phyloP scores from a whole-genome alignment of 2,888 invertebrate species.

The Athripsodes cinereus region DNA sequence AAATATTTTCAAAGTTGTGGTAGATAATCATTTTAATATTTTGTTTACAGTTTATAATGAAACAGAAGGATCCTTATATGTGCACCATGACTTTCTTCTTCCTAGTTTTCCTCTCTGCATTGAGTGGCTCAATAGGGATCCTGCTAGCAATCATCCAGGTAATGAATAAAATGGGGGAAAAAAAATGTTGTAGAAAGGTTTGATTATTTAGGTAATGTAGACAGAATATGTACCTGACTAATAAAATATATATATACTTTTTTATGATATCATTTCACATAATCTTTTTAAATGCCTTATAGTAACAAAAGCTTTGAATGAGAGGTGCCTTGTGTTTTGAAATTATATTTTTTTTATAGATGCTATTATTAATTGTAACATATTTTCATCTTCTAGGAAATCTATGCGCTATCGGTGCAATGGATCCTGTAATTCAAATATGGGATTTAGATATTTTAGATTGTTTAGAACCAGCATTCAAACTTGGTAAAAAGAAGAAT shows the following conservation, averaged over 20 bases:
- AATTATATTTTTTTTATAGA: too few species aligned
- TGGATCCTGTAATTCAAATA: conserved; percentile 90
- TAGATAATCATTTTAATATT: too few species aligned
- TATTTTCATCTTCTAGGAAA: conserved; percentile 55
- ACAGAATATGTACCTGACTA: too few species aligned
- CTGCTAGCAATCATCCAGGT: conserved; percentile 62
- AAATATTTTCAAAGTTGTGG: too few species aligned
- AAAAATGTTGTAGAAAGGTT: not conserved
- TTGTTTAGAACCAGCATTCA: conserved; percentile 80
- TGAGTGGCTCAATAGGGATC: conserved; percentile 89
- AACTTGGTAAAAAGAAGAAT: conserved; percentile 66
- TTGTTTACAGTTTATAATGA: conserved; percentile 73
- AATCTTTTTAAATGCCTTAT: too few species aligned
- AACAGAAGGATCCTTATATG: conserved; percentile 81
- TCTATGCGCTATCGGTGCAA: conserved; percentile 86
- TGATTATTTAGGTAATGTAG: not conserved
- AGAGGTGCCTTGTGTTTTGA: too few species aligned
- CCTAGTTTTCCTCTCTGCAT: conserved; percentile 87
- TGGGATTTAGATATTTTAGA: conserved; percentile 96
- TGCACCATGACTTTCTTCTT: conserved; percentile 88
- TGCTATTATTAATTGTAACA: too few species aligned
- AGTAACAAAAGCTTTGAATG: too few species aligned
- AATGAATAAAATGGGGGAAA: too few species aligned
- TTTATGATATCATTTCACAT: too few species aligned
- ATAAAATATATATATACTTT: too few species aligned